Evolutionary conservation across 2,888 invertebrate genomes (phyloP).

Genomic region (Griposia aprilina): DNA sequence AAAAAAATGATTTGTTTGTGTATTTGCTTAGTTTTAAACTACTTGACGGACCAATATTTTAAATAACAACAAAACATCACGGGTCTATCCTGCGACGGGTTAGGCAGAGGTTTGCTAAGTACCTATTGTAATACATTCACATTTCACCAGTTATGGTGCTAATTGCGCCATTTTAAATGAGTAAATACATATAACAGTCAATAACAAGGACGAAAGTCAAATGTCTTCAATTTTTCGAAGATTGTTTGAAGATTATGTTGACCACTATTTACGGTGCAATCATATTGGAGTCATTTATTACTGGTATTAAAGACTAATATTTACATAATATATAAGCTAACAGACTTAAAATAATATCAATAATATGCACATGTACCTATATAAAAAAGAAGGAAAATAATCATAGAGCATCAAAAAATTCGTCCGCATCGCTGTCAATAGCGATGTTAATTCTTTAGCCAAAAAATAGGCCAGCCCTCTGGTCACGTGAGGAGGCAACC

Average conservation of each 20-base stretch:
- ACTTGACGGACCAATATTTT: not conserved
- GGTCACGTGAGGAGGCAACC: no score
- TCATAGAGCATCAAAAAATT: no score
- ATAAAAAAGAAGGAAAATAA: no score
- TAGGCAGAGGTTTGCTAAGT: not conserved
- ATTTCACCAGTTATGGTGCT: no score
- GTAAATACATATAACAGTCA: not conserved
- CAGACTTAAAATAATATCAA: no score
- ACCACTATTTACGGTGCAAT: not conserved
- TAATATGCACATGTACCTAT: no score
- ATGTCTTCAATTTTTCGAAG: not conserved
- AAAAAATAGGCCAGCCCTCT: no score
- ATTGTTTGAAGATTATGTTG: not conserved
- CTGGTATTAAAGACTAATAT: no score
- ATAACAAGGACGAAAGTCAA: not conserved
- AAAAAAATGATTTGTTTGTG: not conserved
- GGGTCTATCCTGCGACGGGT: not conserved
- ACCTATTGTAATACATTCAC: not conserved
- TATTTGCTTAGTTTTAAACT: not conserved
- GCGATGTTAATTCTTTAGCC: no score
- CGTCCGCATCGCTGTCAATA: no score
- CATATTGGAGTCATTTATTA: no score
- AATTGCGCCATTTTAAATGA: not conserved
- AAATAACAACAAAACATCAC: not conserved
- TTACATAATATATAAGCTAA: no score